phyloP scores from a whole-genome alignment of 2,113 vertebrate genomes.

The Clarias gariepinus region DNA sequence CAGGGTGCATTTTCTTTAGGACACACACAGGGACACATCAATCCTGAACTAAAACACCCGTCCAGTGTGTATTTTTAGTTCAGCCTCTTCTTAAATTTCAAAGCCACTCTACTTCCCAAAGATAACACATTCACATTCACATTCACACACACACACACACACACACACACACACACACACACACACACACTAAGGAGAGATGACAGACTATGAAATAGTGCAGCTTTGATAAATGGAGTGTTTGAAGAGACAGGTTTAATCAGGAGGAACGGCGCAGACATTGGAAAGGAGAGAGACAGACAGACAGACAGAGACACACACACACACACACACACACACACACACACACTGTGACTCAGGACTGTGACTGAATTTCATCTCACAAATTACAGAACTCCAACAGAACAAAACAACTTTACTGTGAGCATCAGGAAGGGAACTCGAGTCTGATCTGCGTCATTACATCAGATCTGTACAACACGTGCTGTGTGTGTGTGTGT shows the following conservation, averaged over 20 bases:
- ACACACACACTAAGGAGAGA: conserved; percentile 9
- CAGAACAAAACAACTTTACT: conserved; percentile 32
- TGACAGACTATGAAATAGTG: conserved; percentile 13
- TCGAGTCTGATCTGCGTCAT: background rate
- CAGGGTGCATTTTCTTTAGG: conserved; percentile 44
- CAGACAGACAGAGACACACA: no score
- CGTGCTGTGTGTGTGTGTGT: conserved; percentile 54
- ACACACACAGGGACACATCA: conserved; percentile 35
- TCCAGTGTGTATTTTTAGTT: conserved; percentile 39
- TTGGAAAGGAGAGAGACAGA: background rate
- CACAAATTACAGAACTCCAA: conserved; percentile 5
- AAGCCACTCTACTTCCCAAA: conserved; percentile 30
- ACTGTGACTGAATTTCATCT: conserved; percentile 8
- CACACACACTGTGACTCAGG: background rate
- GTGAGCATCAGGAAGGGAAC: conserved; percentile 44
- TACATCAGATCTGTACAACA: conserved; percentile 51
- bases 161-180: background rate
- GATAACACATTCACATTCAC: conserved; percentile 24
- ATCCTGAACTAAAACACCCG: conserved; percentile 27
- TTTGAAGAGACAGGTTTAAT: conserved; percentile 12
- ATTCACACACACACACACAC: conserved; percentile 1
- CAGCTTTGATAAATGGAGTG: background rate
- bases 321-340: no score
- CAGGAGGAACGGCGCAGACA: background rate
- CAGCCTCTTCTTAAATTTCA: conserved; percentile 44